These are phyloP conservation scores for Neocrepidodera transversa DNA, from an alignment of 2,888 invertebrate species.

Conservation along the genomic window DNA sequence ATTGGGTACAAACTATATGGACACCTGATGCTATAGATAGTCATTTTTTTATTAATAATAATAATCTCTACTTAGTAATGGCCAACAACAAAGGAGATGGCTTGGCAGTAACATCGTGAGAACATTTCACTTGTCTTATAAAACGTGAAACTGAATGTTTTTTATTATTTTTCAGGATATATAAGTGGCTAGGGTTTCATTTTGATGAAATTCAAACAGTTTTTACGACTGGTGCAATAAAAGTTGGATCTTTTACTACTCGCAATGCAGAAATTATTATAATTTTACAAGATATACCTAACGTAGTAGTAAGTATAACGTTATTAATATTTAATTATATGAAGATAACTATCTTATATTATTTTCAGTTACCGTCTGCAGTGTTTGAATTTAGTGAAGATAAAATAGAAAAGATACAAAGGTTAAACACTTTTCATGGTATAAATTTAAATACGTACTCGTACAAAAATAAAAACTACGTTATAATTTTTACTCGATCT, in stretches of 20 bases:
- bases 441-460: conserved; percentile 39
- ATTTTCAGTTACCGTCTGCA: conserved; percentile 11
- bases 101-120: conserved; percentile 45
- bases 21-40: conserved; percentile 43
- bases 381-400: conserved; percentile 47
- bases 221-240: conserved; percentile 37
- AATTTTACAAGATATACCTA: conserved; percentile 40
- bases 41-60: conserved; percentile 47
- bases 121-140: conserved; percentile 16
- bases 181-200: conserved; percentile 51
- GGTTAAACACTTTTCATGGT: conserved; percentile 36
- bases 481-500: conserved; percentile 42
- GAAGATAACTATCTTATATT: background rate
- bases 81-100: conserved; percentile 41
- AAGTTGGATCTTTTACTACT: conserved; percentile 45
- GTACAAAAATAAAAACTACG: conserved; percentile 37
- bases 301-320: conserved; percentile 31
- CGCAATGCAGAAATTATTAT: conserved; percentile 48
- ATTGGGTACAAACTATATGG: conserved; percentile 42
- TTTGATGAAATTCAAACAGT: conserved; percentile 50
- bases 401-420: conserved; percentile 46
- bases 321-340: conserved; percentile 13
- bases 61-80: conserved; percentile 46
- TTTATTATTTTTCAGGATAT: conserved; percentile 47
- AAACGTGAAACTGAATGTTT: conserved; percentile 15